Base-by-base conservation (phyloP, 2,888 invertebrate genomes). In the Griposia aprilina region DNA sequence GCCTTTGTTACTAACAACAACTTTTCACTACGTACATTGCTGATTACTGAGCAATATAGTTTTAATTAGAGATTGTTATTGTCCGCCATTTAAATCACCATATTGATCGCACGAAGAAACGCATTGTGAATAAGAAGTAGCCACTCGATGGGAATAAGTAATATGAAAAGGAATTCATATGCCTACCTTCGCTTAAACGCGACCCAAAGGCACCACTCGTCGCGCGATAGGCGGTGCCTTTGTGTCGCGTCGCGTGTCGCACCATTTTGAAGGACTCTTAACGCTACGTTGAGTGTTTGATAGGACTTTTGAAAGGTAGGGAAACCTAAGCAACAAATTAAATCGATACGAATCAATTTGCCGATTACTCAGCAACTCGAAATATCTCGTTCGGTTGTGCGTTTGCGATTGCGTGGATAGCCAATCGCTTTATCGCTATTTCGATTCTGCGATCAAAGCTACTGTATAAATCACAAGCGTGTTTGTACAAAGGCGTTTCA, bases 11-110 rank as follows among this genome's bases (percentile, higher is more conserved):
- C 63, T 30, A 62, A 41, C 48, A 68, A 78, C 66, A 65, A 77
- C 84, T 83, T 85, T 85, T 84, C 80, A 86, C 82, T 82, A 81
- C 78, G 77, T 66, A 82, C 82, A 88, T 84, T 67, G 57, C 74
- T 82, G 80, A 88, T 88, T 80, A 76, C 74, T 82, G 71, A 75
- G 63, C 84, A 78, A 75, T 81, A 70, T 55, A 78, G 45, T 74
- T 80, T 80, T 78, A 81, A 88, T 86, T 82, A 78, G 78, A 73
- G 60, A 76, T 65, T 78, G 81, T 84, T 84, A 81, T 85, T 87
- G 85, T 73, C 74, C 55, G 63, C 74, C 65, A 74, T 78, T 80
- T 74, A 82, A 87, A 84, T 87, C 73, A 78, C 76, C 84, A 82
- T 82, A 81, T 67, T 79, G 87, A 74, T 78, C 87, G 70, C 63